Conservation (phyloP, 1,140 invertebrate species). For the Armadillidium nasatum region DNA sequence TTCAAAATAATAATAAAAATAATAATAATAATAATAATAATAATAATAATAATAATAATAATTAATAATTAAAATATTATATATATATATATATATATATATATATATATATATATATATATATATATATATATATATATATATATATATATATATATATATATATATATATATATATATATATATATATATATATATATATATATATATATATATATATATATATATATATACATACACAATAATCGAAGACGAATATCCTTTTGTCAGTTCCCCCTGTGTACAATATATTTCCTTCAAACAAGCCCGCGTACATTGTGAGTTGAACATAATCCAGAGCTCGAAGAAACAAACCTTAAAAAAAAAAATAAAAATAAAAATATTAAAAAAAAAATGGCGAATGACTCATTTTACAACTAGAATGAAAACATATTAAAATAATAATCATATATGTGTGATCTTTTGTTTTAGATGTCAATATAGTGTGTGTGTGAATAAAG, state of each 20-base stretch:
- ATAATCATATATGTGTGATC: no score
- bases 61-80: neutral
- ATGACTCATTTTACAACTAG: no score
- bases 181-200: neutral
- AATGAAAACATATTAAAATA: no score
- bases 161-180: neutral
- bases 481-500: no score
- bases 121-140: neutral
- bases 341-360: neutral
- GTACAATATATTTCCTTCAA: slow-evolving; percentile 8
- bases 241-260: neutral
- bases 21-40: neutral
- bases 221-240: neutral
- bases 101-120: neutral
- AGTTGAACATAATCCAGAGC: neutral
- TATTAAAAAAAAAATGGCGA: no score
- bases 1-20: neutral
- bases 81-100: neutral
- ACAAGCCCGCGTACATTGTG: neutral
- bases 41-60: neutral
- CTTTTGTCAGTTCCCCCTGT: neutral
- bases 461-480: no score
- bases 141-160: neutral
- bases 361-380: neutral
- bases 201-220: neutral